Base-by-base conservation (phyloP, 2,888 invertebrate genomes). In the Poecilus cupreus region DNA sequence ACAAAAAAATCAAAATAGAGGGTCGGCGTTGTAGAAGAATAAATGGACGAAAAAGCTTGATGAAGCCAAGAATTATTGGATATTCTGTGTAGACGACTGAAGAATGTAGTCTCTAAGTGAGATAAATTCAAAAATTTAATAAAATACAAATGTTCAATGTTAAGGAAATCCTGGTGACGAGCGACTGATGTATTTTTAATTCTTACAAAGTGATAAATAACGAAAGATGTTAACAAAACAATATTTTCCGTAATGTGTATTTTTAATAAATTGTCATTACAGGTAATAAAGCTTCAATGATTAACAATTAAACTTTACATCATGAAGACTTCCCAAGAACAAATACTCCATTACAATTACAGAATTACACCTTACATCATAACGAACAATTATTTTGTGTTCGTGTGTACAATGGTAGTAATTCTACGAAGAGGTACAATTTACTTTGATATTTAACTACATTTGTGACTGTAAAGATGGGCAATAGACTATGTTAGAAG, bases 391-490 rank as follows among this genome's bases (percentile, higher is more conserved):
- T 72, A 72, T 72, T 37, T 68, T 39, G 37, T 46, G 46, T 20
- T 46, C 43, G 43, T 72, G 43, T 72, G 43, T 46, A 32, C 46
- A 39, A 20, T 70, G 46, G 46, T 72, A 46, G 72, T 46, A 43
- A 60, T 72, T 72, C 72, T 43, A 46, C 13, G 32, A 32, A 37
- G 6, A 68, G n/a, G 24, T 76, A 39, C 57, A 57, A 76, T 76
- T 57, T 76, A 54, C 54, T 37, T 49, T 54, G 37, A 18, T 76
- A 76, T 76, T 57, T 76, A 76, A 76, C 26, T n/a, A 60, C 24
- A 60, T 13, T 60, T 64, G 64, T 64, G 22, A 26, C 18, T 32
- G 68, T 64, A 68, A 49, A 49, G 49, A 49, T 49, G 2, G 49
- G 13, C 5, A 49, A 49, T 49, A 10, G 4, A 49, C 6, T 32